phyloP scores from a whole-genome alignment of 2,797 vertebrate species.

The Eupleurogrammus muticus region DNA sequence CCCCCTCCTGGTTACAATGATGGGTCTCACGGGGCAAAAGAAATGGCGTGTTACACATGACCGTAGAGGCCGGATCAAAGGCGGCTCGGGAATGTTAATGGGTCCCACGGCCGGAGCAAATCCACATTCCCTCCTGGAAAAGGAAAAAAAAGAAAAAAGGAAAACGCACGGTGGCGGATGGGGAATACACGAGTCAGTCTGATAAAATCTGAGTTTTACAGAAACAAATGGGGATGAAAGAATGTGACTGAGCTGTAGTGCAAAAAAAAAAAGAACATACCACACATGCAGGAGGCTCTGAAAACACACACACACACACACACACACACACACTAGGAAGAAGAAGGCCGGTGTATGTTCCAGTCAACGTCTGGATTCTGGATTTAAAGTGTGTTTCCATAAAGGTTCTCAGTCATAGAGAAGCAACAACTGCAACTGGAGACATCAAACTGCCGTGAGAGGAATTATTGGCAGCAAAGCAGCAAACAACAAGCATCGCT shows the following conservation, averaged over 20 bases:
- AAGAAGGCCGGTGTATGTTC: no score
- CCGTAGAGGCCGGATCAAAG: conserved; percentile 73
- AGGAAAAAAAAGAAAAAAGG: no score
- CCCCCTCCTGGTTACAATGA: no score
- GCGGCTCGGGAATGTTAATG: conserved; percentile 63
- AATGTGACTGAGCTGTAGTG: conserved; percentile 9
- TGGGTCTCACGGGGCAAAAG: conserved; percentile 57
- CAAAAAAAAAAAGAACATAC: neutral
- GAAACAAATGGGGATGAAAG: neutral
- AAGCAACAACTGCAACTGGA: no score
- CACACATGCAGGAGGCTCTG: neutral
- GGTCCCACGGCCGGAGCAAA: conserved; percentile 53
- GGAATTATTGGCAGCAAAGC: no score
- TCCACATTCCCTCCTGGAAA: conserved; percentile 20
- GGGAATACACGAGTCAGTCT: no score
- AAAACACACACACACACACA: conserved; percentile 24
- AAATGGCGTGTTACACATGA: conserved; percentile 60
- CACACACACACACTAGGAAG: neutral
- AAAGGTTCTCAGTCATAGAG: no score
- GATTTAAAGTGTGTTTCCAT: no score
- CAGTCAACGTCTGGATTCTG: no score
- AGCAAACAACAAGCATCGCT: no score
- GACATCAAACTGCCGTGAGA: no score
- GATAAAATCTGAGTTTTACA: neutral
- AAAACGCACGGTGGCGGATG: no score